Base-by-base conservation (phyloP, 2,113 vertebrate species). In the Monarcha castaneiventris region DNA sequence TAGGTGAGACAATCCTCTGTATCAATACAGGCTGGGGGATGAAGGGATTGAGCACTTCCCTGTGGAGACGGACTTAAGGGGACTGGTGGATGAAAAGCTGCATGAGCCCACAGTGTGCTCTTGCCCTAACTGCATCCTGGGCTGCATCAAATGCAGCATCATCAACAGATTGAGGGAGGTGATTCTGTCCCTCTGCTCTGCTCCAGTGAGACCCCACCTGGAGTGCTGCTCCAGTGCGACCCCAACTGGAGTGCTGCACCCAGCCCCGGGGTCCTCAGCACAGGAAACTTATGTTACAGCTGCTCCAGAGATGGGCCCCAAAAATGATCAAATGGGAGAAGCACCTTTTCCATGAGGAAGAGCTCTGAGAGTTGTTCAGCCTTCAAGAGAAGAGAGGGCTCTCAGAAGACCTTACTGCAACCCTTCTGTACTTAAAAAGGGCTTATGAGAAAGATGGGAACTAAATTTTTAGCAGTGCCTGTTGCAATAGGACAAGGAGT, bases 61-160 rank as follows among this genome's bases (percentile, higher is more conserved):
- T 46, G 23, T 7, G 29, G 33, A 69, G 15, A 29, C 69, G 27
- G 10, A 46, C 10, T 30, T 62, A 19, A 23, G 8, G 39, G 20
- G 10, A 46, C 11, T 29, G 33, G 19, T 6, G 5, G 10, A 35
- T 54, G 23, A 78, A 69, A 62, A 71, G 23, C 23, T 54, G 64
- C 16, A 21, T 3, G 5, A 62, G 25, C 3, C 7, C 19, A 16
- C 29, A 62, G 29, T 1, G 1, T 9, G 23, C 2, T 0, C 48
- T 46, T 16, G 20, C 39, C 39, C 16, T 52, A 30, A 62, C 29
- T 23, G 10, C 56, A 37, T 39, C 56, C 56, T 46, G 46, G 39
- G 33, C 39, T 54, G 33, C 27, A 77, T 16, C 27, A 46, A 61
- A 69, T 39, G 18, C 55, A 69, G 55, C 2, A 14, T 13, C 23